These are phyloP conservation scores for Thalassophryne amazonica DNA, from an alignment of 2,797 vertebrate genomes.

Conservation along the genomic window DNA sequence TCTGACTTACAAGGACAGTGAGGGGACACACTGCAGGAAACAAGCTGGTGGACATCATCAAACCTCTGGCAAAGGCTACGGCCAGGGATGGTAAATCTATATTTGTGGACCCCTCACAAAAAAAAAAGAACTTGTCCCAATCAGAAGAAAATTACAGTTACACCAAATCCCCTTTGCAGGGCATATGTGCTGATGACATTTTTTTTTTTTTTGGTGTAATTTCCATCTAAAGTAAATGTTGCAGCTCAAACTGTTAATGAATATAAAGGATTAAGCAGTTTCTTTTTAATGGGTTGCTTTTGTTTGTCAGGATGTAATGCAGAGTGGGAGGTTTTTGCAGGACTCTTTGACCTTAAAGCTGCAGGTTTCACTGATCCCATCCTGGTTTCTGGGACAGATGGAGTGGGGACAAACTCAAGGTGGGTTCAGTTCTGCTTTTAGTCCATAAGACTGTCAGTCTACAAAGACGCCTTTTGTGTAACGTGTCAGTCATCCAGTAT, in stretches of 20 bases:
- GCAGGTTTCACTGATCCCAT: conserved; percentile 92
- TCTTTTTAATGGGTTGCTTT: neutral
- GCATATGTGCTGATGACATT: neutral
- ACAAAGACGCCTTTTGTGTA: no score
- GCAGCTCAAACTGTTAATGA: neutral
- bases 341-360: conserved; percentile 92
- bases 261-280: neutral
- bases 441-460: no score
- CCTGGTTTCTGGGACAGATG: conserved; percentile 93
- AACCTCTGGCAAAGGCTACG: conserved; percentile 91
- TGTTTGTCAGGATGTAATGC: conserved; percentile 89
- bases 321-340: conserved; percentile 94
- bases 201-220: neutral
- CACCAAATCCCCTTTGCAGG: no score
- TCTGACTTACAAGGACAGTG: conserved; percentile 92
- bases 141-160: no score
- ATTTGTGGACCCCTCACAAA: no score
- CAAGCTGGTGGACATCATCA: conserved; percentile 88
- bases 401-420: conserved; percentile 98
- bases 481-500: no score
- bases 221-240: neutral
- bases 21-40: conserved; percentile 94
- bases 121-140: no score
- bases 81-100: conserved; percentile 84
- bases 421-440: conserved; percentile 45